Conservation (phyloP, 2,113 vertebrate species). For the Sinocyclocheilus grahami region DNA sequence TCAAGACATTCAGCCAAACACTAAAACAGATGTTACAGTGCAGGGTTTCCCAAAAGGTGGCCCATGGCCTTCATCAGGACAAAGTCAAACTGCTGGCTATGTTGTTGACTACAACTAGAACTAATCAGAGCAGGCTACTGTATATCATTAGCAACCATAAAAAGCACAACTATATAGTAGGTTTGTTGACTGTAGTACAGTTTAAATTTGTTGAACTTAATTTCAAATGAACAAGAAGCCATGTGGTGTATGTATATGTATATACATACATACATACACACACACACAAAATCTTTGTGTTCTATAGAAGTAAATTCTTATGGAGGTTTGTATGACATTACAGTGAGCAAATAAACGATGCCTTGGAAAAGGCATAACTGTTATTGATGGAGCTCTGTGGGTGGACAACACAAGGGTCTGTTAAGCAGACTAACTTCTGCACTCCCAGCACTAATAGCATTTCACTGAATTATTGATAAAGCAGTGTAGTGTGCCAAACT, state of each 20-base stretch:
- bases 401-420: slow-evolving; percentile 34
- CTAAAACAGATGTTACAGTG: slow-evolving; percentile 37
- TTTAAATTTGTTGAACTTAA: too few relatives aligned
- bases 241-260: too few relatives aligned
- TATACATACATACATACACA: too few relatives aligned
- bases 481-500: slow-evolving; percentile 27
- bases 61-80: not conserved
- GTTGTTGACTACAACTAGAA: slow-evolving; percentile 25
- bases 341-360: not conserved
- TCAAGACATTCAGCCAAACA: slow-evolving; percentile 4
- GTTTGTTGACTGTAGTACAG: too few relatives aligned
- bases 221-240: too few relatives aligned
- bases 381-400: slow-evolving; percentile 14
- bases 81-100: slow-evolving; percentile 20
- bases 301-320: not conserved
- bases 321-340: not conserved
- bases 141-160: too few relatives aligned
- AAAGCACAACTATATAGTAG: too few relatives aligned
- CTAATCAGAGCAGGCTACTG: slow-evolving; percentile 22
- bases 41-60: slow-evolving; percentile 19
- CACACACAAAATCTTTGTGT: not conserved
- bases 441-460: slow-evolving; percentile 22
- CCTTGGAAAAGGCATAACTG: slow-evolving; percentile 1
- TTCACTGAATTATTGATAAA: slow-evolving; percentile 42
- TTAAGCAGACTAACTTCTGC: slow-evolving; percentile 27